phyloP scores from a whole-genome alignment of 2,797 vertebrate genomes.

The Danio tinwini region DNA sequence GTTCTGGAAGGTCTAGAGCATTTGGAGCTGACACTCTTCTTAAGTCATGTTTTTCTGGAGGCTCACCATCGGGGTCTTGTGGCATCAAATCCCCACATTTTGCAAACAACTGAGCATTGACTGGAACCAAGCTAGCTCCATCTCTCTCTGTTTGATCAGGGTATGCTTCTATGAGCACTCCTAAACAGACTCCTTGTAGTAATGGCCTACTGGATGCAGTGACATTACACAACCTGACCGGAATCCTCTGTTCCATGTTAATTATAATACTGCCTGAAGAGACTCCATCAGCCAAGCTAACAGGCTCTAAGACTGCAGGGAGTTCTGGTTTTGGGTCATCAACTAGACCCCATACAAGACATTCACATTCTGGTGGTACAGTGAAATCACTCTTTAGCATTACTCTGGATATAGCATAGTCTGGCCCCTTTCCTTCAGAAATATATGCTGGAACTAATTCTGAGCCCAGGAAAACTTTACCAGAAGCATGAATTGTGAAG shows the following conservation, averaged over 20 bases:
- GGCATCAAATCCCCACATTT: not conserved
- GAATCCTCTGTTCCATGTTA: conserved; percentile 5
- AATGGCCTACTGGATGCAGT: conserved; percentile 8
- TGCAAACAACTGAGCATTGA: no score
- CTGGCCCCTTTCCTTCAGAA: not conserved
- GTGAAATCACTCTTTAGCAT: not conserved
- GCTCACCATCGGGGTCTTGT: not conserved
- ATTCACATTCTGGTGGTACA: not conserved
- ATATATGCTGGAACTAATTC: conserved; percentile 2
- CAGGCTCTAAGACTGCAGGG: not conserved
- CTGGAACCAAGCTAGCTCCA: not conserved
- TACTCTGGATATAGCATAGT: not conserved
- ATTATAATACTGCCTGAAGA: conserved; percentile 3
- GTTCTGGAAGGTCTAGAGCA: not conserved
- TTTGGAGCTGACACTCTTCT: not conserved
- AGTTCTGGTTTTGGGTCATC: not conserved
- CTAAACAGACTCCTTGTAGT: not conserved
- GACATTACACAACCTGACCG: not conserved
- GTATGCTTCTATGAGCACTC: not conserved
- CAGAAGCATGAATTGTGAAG: conserved; percentile 20
- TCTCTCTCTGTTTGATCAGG: not conserved
- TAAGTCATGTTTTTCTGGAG: not conserved
- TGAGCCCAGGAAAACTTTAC: conserved; percentile 15
- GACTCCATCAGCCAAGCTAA: not conserved
- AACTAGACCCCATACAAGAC: not conserved